Conservation (phyloP, 2,888 invertebrate species). For the Lamellibrachia satsuma region DNA sequence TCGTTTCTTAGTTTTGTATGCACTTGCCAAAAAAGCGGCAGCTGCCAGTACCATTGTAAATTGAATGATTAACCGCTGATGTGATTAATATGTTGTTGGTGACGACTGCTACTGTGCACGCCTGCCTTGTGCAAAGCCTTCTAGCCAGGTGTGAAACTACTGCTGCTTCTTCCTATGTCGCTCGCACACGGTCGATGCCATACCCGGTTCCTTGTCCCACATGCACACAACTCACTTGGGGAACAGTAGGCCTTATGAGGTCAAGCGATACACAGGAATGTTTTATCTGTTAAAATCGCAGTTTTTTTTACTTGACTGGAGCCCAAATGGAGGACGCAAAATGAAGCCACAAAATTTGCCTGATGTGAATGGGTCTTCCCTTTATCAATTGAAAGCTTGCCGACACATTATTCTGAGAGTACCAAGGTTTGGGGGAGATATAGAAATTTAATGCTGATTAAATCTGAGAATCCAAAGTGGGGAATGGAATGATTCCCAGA, state of each 20-base stretch:
- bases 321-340: background rate
- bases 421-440: background rate
- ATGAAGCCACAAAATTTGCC: background rate
- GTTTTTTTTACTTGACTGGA: background rate
- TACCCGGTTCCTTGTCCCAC: background rate
- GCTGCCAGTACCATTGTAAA: background rate
- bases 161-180: background rate
- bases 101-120: background rate
- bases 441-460: background rate
- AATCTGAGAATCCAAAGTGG: background rate
- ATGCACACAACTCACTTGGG: background rate
- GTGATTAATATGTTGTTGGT: background rate
- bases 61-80: background rate
- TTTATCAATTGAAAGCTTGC: background rate
- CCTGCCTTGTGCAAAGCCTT: conserved; percentile 13
- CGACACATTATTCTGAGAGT: background rate
- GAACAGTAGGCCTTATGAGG: background rate
- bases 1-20: background rate
- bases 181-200: background rate
- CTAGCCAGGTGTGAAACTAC: conserved; percentile 8
- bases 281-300: background rate
- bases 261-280: background rate
- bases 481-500: background rate
- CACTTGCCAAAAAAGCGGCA: background rate
- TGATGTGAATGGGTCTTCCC: too few relatives aligned